Evolutionary conservation across 2,888 invertebrate species (phyloP), one percentile per base, ranked within the genome.

Genomic region (Trichogramma evanescens): DNA sequence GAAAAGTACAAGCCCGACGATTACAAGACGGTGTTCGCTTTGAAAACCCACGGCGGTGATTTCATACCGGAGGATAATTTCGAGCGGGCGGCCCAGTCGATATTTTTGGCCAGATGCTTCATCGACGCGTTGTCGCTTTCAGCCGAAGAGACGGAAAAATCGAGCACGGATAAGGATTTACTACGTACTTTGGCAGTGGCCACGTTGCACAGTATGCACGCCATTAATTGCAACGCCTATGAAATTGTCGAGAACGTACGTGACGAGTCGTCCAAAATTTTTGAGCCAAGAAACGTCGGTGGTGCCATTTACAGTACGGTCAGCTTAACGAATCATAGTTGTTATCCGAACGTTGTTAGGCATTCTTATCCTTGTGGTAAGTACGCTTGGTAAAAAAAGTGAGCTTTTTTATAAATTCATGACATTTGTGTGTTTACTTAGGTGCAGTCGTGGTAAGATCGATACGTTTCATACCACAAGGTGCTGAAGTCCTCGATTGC

Each of bases 291-390:
- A 6, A 71, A 71, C 38, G 65, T 81, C 7, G 81, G 81, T 2
- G 81, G 81, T 7, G 81, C 80, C 2, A 75, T 80, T 61, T 81
- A 80, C 62, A 73, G 80, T 0, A 76, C 80, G 1, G 76, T 81
- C 61, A 80, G 80, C 66, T 74, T 80, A 41, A 71, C 74, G n/a
- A 81, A 81, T 73, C 81, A 81, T 66, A 73, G 77, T 57, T 81
- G 81, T 65, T 75, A 74, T 67, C 79, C 80, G 2, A 81, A 81
- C 63, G 69, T 79, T 4, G 74, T 78, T 10, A 74, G 81, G 6
- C 79, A 80, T 65, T 69, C 73, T 53, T 76, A 75, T 70, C 71
- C 74, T 10, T 63, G 62, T 60, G 76, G 76, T 77, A 65, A 64
- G 65, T 56, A 26, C 6, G 41, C 38, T 38, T 10, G 9, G 44